Evolutionary conservation across 37 sponge, comb jelly and placozoan species (phyloP).

Genomic region (Tethya wilhelma): DNA sequence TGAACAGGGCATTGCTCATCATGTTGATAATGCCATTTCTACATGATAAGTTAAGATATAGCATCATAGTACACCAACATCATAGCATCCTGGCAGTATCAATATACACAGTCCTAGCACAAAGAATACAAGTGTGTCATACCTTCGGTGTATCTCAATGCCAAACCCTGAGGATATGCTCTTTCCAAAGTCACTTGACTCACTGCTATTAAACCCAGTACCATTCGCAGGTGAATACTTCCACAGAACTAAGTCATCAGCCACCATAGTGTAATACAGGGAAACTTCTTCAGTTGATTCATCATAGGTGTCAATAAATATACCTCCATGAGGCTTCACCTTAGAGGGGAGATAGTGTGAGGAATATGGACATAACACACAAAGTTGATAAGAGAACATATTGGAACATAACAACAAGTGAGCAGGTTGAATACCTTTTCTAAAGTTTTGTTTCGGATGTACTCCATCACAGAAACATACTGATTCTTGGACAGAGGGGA

Average conservation of each 20-base stretch:
- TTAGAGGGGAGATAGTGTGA: background rate
- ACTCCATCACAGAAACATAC: constrained; percentile 39
- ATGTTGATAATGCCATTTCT: constrained; percentile 72
- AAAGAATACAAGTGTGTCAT: background rate
- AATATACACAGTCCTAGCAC: constrained; percentile 4
- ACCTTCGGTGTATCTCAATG: constrained; percentile 53
- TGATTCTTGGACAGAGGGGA: constrained; percentile 39
- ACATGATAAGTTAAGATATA: background rate
- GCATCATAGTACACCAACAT: background rate
- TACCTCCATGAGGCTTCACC: constrained; percentile 49
- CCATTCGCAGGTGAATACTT: background rate
- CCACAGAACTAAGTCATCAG: constrained; percentile 49
- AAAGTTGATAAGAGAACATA: too few relatives aligned
- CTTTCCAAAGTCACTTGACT: background rate
- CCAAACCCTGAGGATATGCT: background rate
- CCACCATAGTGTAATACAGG: constrained; percentile 65
- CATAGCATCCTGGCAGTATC: background rate
- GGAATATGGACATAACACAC: background rate
- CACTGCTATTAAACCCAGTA: background rate
- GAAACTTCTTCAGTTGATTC: background rate
- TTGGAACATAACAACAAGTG: too few relatives aligned
- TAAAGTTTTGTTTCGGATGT: constrained; percentile 20
- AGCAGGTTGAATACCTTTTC: too few relatives aligned
- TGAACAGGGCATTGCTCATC: constrained; percentile 66
- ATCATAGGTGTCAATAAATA: constrained; percentile 33